Base-by-base conservation (phyloP, 2,888 invertebrate species). In the Macroteleia sp. region DNA sequence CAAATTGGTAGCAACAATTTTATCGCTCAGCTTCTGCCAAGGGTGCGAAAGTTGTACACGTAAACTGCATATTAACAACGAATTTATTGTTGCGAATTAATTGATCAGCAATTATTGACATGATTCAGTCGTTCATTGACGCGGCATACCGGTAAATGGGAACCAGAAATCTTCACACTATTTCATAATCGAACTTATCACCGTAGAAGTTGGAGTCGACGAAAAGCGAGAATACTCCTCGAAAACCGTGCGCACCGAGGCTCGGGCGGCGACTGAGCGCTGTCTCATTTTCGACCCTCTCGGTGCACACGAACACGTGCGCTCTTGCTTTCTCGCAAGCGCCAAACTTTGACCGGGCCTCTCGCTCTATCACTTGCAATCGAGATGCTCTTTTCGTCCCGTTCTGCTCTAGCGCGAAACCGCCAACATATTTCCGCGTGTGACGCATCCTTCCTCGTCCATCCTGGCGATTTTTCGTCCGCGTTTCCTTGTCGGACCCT, bases 261-360 rank as follows among this genome's bases (percentile, higher is more conserved):
- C 86, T 88, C 90, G 90, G 90, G 90, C 90, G 89, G 90, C 88
- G 89, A 90, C 90, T 90, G 90, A 90, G 84, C 83, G 59, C 59
- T 66, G 67, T 52, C 39, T 44, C 59, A 73, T 75, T 77, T 79
- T 57, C 77, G 34, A 69, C 69, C 77, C 77, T 67, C 79, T 77
- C 52, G 46, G 66, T 41, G 74, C 48, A 30, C 76, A 48, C 46
- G 50, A 62, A 76, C 79, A 76, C 76, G 75, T 57, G 77, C 84
- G 74, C 77, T 80, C 71, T 80, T 69, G 41, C 78, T 69, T 74
- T 64, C 78, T 77, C 76, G 80, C 81, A 73, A 77, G 75, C 81
- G 80, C 64, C 75, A 34, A 81, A 83, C 73, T 82, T 80, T 69
- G 17, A 30, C 59, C 69, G 41, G 42, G 50, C 67, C 57, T 69